phyloP scores from a whole-genome alignment of 1,140 invertebrate genomes.

The Penaeus chinensis region DNA sequence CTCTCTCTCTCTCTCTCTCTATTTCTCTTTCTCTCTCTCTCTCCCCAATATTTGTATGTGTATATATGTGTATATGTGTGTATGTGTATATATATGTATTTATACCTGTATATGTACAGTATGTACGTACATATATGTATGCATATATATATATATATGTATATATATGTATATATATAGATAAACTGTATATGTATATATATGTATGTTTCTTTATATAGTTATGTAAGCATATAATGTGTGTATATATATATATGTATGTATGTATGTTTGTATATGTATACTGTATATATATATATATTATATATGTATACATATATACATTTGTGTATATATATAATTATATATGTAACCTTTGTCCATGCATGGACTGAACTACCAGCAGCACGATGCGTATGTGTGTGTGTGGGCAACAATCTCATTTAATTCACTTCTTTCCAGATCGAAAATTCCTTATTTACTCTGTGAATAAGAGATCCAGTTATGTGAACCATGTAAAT shows the following conservation, averaged over 20 bases:
- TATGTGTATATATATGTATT: not conserved
- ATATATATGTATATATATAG: slow-evolving; percentile 7
- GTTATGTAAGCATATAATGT: not conserved
- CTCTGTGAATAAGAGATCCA: no score
- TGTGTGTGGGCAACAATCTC: no score
- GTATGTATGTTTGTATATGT: not conserved
- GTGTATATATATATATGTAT: not conserved
- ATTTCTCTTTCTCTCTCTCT: no score
- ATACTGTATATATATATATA: no score
- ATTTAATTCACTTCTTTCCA: no score
- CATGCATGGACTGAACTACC: no score
- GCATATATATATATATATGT: not conserved
- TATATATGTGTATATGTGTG: not conserved
- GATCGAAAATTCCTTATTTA: no score
- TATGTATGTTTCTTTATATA: no score
- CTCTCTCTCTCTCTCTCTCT: no score
- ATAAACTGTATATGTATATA: not conserved
- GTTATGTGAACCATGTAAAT: no score
- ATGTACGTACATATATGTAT: not conserved
- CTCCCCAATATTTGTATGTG: not conserved
- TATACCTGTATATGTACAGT: slow-evolving; percentile 1
- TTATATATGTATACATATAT: not conserved
- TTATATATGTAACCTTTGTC: no score
- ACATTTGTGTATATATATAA: not conserved
- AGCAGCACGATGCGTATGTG: no score